Percentiles rank a stretch among this genome's conserved stretches.
phyloP scores from a whole-genome alignment of 64 coral and sea anemone genomes.

The Cladopsammia gracilis region DNA sequence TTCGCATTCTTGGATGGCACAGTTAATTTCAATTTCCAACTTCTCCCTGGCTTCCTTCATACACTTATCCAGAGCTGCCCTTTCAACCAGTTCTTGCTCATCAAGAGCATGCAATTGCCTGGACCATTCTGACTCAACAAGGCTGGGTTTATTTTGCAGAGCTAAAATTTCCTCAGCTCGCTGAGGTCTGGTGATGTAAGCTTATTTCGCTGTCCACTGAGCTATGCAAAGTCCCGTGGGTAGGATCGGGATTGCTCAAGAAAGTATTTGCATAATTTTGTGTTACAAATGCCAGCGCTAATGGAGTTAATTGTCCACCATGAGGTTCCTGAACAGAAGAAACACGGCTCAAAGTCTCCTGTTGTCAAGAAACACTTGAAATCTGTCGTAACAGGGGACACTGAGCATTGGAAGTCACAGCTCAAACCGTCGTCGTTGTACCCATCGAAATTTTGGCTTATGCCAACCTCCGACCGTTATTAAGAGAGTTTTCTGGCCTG shows the following conservation, averaged over 20 bases:
- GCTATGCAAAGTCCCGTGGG: neutral
- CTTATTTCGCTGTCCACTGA: neutral
- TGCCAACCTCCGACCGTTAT: neutral
- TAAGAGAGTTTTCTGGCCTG: neutral
- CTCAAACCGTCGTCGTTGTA: neutral
- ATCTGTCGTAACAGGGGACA: neutral
- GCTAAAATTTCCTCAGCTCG: neutral
- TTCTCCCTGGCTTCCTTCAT: neutral
- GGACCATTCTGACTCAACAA: neutral
- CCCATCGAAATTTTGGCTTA: neutral
- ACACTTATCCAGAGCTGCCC: slow-evolving; percentile 1
- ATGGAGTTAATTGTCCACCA: neutral
- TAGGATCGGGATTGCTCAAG: neutral
- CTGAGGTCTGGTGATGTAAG: neutral
- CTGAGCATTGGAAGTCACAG: neutral
- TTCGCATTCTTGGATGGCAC: neutral
- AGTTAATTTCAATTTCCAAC: neutral
- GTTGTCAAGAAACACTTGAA: neutral
- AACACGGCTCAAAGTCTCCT: neutral
- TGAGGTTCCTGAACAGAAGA: neutral
- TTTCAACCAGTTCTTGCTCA: neutral
- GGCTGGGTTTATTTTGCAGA: neutral
- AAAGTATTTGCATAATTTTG: neutral
- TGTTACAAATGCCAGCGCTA: neutral
- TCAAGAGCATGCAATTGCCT: neutral